Conservation (phyloP, 35 echinoderm and acorn worm species). For the Lytechinus pictus region DNA sequence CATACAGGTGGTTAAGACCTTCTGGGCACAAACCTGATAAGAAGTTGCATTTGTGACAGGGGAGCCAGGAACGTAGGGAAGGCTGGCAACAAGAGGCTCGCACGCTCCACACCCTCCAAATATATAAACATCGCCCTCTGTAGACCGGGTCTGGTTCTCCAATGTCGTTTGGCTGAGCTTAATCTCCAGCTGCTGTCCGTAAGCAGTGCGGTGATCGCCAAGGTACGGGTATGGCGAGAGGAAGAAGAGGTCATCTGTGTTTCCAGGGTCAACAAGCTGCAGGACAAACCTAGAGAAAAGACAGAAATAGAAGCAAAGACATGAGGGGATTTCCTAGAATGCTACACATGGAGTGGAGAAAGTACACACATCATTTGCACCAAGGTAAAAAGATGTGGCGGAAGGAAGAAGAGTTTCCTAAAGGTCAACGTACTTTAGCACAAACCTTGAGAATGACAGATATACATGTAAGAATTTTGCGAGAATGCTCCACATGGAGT, state of each 20-base stretch:
- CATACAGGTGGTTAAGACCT: background rate
- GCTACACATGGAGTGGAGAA: too few relatives aligned
- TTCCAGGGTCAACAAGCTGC: slow-evolving; percentile 57
- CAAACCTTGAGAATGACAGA: too few relatives aligned
- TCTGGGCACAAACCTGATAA: slow-evolving; percentile 60
- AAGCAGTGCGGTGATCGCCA: slow-evolving; percentile 79
- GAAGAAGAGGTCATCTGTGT: slow-evolving; percentile 80
- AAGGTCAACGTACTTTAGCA: too few relatives aligned
- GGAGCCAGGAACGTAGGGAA: slow-evolving; percentile 55
- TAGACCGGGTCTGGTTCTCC: slow-evolving; percentile 63
- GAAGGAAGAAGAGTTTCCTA: too few relatives aligned
- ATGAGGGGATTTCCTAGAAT: background rate
- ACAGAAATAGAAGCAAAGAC: background rate
- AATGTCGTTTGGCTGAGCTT: slow-evolving; percentile 78
- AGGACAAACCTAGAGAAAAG: slow-evolving; percentile 75
- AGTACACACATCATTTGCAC: too few relatives aligned
- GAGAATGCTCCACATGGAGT: too few relatives aligned
- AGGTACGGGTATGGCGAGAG: slow-evolving; percentile 68
- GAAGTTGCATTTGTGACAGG: slow-evolving; percentile 63
- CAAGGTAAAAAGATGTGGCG: too few relatives aligned
- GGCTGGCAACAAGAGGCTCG: slow-evolving; percentile 62
- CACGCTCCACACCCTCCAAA: slow-evolving; percentile 55
- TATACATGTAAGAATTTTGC: too few relatives aligned
- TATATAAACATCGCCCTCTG: slow-evolving; percentile 84
- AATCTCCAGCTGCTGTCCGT: slow-evolving; percentile 80